Conservation (phyloP, 2,888 invertebrate species). For the Ichneumon xanthorius region DNA sequence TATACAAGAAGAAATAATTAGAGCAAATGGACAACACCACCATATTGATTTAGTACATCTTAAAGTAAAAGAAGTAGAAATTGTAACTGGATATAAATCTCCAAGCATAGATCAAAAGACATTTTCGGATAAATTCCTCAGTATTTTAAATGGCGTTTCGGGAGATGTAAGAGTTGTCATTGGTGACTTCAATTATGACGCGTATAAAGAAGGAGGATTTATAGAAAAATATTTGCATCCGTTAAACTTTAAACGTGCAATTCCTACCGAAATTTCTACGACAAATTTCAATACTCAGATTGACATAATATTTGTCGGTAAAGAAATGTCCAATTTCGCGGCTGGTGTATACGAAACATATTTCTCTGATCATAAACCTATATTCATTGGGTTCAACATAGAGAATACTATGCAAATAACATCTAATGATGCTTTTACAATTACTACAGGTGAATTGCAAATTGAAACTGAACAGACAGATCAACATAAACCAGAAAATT, state of each 20-base stretch:
- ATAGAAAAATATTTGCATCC: slow-evolving; percentile 47
- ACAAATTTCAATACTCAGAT: slow-evolving; percentile 63
- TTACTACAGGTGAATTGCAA: background rate
- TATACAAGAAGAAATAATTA: no score
- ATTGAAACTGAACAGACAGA: background rate
- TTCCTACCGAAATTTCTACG: slow-evolving; percentile 35
- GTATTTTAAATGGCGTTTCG: no score
- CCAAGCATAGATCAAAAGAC: no score
- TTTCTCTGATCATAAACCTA: slow-evolving; percentile 54
- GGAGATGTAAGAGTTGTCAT: background rate
- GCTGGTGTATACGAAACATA: slow-evolving; percentile 39
- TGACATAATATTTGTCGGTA: slow-evolving; percentile 57
- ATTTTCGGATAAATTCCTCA: no score
- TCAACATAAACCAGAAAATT: background rate
- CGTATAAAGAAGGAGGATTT: slow-evolving; percentile 30
- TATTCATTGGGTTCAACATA: slow-evolving; percentile 49
- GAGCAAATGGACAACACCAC: no score
- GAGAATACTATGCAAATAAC: background rate
- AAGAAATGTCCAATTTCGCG: slow-evolving; percentile 14
- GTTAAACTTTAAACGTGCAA: slow-evolving; percentile 45
- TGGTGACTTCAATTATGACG: background rate
- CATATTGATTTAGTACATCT: no score
- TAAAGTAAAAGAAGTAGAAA: no score
- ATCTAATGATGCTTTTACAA: background rate
- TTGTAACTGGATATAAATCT: no score